Conservation (phyloP, 1,140 invertebrate species). For the Euschistus heros region DNA sequence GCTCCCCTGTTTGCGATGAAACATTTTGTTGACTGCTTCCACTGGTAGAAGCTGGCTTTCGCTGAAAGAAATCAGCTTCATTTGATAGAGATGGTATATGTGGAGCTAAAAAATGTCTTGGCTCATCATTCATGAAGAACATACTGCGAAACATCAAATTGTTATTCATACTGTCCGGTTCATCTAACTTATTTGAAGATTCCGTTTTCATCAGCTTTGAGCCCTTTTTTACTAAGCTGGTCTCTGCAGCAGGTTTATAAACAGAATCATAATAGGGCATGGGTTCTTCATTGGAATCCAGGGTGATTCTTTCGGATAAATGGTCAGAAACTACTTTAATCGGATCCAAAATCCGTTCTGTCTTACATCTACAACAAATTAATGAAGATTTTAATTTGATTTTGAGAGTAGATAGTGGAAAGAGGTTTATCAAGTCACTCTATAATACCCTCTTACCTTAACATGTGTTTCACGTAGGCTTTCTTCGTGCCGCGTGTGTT, state of each 20-base stretch:
- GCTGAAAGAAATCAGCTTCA: slow-evolving; percentile 31
- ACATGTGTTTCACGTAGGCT: slow-evolving; percentile 24
- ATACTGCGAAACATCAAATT: slow-evolving; percentile 33
- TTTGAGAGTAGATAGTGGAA: neutral
- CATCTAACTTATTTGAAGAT: slow-evolving; percentile 9
- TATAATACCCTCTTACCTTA: slow-evolving; percentile 18
- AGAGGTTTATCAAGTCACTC: neutral
- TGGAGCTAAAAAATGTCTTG: slow-evolving; percentile 32
- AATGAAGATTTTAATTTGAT: neutral
- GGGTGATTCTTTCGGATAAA: slow-evolving; percentile 28
- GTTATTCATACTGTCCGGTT: slow-evolving; percentile 28
- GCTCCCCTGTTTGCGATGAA: slow-evolving; percentile 14
- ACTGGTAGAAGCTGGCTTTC: slow-evolving; percentile 1
- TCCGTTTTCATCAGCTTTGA: neutral
- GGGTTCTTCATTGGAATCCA: slow-evolving; percentile 23
- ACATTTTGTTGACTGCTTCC: slow-evolving; percentile 19
- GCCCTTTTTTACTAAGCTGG: slow-evolving; percentile 1
- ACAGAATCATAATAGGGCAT: slow-evolving; percentile 22
- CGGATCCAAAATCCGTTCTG: slow-evolving; percentile 28
- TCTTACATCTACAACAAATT: slow-evolving; percentile 29
- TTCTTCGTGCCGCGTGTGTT: neutral
- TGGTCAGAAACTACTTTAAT: slow-evolving; percentile 30
- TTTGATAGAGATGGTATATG: slow-evolving; percentile 28
- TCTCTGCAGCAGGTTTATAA: slow-evolving; percentile 14
- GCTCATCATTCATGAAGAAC: slow-evolving; percentile 34